Evolutionary conservation across 1,140 invertebrate genomes (phyloP).

Genomic region (Stenopsyche tienmushanensis): DNA sequence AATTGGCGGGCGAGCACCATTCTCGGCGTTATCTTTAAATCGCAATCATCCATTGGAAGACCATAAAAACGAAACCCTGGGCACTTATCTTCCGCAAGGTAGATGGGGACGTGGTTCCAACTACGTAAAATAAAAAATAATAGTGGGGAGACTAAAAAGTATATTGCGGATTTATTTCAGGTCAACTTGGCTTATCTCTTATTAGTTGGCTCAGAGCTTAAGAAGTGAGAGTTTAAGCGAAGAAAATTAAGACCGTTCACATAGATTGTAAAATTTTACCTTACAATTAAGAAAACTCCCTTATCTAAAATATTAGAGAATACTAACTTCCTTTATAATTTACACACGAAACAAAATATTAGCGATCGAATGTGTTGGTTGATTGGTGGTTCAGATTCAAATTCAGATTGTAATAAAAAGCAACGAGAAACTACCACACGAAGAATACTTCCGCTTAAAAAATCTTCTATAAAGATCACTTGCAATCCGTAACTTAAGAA

Average conservation of each 20-base stretch:
- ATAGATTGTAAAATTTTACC: not conserved
- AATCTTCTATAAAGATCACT: too few relatives aligned
- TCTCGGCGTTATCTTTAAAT: conserved; percentile 35
- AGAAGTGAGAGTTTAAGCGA: not conserved
- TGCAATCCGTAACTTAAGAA: too few relatives aligned
- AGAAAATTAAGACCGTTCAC: not conserved
- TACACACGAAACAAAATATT: too few relatives aligned
- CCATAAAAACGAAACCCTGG: conserved; percentile 26
- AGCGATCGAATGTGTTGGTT: too few relatives aligned
- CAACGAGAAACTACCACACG: too few relatives aligned
- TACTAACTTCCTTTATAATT: not conserved
- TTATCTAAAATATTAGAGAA: not conserved
- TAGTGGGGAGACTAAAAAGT: not conserved
- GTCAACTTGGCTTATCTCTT: conserved; percentile 36
- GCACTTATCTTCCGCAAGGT: conserved; percentile 14
- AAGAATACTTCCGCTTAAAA: too few relatives aligned
- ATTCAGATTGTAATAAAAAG: too few relatives aligned
- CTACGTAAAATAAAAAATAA: conserved; percentile 18
- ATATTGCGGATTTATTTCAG: conserved; percentile 31
- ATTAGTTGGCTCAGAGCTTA: conserved; percentile 13
- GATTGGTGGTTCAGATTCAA: too few relatives aligned
- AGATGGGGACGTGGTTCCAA: conserved; percentile 3
- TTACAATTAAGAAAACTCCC: not conserved
- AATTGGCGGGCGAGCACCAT: conserved; percentile 29
- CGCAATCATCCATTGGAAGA: conserved; percentile 34